Evolutionary conservation across 2,113 vertebrate species (phyloP).

Genomic region (Aegithalos caudatus): DNA sequence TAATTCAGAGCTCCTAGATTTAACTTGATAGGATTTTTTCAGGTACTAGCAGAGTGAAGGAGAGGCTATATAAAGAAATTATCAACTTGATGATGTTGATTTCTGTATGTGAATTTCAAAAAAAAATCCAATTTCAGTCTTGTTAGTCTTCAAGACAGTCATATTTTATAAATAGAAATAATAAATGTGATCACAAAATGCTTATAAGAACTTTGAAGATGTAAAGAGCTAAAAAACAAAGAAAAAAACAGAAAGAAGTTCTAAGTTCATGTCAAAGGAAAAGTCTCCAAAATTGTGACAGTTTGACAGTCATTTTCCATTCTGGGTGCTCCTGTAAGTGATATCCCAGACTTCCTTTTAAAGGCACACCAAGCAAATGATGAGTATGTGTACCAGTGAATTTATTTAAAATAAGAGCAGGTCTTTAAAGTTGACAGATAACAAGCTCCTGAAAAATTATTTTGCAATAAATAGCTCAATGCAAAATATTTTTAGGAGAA

Average conservation of each 20-base stretch:
- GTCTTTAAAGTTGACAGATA: not conserved
- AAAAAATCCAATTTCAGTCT: not conserved
- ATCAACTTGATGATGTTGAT: not conserved
- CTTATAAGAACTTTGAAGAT: slow-evolving; percentile 15
- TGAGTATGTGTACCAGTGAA: not conserved
- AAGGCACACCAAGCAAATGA: not conserved
- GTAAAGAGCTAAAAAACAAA: not conserved
- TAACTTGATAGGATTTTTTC: not conserved
- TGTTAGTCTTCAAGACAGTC: not conserved
- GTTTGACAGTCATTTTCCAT: not conserved
- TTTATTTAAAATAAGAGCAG: not conserved
- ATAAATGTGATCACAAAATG: slow-evolving; percentile 13
- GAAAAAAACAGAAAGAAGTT: not conserved
- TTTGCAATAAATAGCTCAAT: not conserved
- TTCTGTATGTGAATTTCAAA: not conserved
- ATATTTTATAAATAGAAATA: slow-evolving; percentile 9
- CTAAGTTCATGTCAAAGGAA: not conserved
- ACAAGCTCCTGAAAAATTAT: not conserved
- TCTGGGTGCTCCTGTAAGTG: not conserved
- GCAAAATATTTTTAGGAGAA: not conserved
- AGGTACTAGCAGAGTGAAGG: not conserved
- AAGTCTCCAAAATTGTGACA: not conserved
- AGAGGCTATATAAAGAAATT: not conserved
- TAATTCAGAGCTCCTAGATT: not conserved
- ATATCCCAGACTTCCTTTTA: not conserved